Percentiles rank a stretch among this genome's conserved stretches.
Conservation (phyloP, 2,888 invertebrate species). For the Tenthredo scrophulariae region DNA sequence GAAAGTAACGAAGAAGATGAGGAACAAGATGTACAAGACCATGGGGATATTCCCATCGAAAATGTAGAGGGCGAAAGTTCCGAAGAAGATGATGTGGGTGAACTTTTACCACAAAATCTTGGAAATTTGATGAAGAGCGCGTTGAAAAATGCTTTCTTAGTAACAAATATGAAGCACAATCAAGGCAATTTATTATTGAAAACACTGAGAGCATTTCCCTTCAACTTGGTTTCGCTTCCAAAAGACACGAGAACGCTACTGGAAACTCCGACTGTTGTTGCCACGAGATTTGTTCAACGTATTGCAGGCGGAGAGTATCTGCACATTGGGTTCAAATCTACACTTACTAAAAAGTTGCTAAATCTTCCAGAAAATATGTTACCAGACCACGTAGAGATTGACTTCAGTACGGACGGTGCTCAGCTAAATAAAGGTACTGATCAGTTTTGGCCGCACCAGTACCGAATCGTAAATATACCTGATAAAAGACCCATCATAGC, state of each 20-base stretch:
- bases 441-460: conserved; percentile 58
- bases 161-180: no score
- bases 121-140: no score
- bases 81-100: background rate
- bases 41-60: background rate
- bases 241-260: conserved; percentile 53
- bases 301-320: conserved; percentile 54
- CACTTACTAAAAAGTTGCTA: conserved; percentile 21
- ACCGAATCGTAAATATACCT: conserved; percentile 49
- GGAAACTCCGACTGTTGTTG: conserved; percentile 48
- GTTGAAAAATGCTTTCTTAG: no score
- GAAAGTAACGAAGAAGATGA: background rate
- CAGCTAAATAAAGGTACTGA: conserved; percentile 8
- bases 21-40: background rate
- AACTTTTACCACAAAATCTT: no score
- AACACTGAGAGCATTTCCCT: conserved; percentile 46
- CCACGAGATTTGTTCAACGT: conserved; percentile 44
- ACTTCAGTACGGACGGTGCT: conserved; percentile 46
- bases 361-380: conserved; percentile 28
- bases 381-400: conserved; percentile 30
- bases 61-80: background rate
- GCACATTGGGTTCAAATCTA: conserved; percentile 55
- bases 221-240: conserved; percentile 52
- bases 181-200: conserved; percentile 48
- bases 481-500: conserved; percentile 54